Conservation (phyloP, 92 coral and sea anemone species). For the Siderastrea radians region DNA sequence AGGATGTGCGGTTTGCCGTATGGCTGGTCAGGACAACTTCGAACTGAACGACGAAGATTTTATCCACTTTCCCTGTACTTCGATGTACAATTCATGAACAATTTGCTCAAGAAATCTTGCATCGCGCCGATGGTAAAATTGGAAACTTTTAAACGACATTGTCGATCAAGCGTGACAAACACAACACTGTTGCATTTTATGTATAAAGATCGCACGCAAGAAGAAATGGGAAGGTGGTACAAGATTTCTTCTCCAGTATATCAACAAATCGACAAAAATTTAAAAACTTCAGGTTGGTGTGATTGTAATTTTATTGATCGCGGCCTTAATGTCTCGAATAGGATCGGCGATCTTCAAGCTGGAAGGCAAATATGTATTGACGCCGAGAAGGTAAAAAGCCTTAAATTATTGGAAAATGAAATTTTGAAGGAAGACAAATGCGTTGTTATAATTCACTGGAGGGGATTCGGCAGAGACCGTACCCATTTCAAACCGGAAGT, state of each 20-base stretch:
- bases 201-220: conserved; percentile 71
- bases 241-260: conserved; percentile 63
- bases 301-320: conserved; percentile 88
- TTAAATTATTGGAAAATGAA: conserved; percentile 70
- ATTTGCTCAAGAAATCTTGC: conserved; percentile 72
- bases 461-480: conserved; percentile 89
- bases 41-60: conserved; percentile 82
- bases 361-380: conserved; percentile 94
- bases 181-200: conserved; percentile 89
- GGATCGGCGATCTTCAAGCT: conserved; percentile 74
- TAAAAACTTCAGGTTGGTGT: conserved; percentile 80
- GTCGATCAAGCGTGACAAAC: conserved; percentile 60
- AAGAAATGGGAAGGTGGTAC: conserved; percentile 86
- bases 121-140: conserved; percentile 78
- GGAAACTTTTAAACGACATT: conserved; percentile 72
- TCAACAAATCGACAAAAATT: conserved; percentile 30
- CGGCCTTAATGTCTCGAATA: conserved; percentile 81
- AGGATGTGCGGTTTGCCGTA: conserved; percentile 96
- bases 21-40: conserved; percentile 88
- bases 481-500: conserved; percentile 88
- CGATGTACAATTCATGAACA: conserved; percentile 81
- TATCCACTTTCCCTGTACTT: conserved; percentile 89
- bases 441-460: conserved; percentile 91
- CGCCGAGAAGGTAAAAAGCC: conserved; percentile 79
- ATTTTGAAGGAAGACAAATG: conserved; percentile 76